A percentile compares a stretch with the other conserved stretches of the same genome.
Evolutionary conservation across 2,888 invertebrate species (phyloP).

Genomic region (Drosophila percnosoma): DNA sequence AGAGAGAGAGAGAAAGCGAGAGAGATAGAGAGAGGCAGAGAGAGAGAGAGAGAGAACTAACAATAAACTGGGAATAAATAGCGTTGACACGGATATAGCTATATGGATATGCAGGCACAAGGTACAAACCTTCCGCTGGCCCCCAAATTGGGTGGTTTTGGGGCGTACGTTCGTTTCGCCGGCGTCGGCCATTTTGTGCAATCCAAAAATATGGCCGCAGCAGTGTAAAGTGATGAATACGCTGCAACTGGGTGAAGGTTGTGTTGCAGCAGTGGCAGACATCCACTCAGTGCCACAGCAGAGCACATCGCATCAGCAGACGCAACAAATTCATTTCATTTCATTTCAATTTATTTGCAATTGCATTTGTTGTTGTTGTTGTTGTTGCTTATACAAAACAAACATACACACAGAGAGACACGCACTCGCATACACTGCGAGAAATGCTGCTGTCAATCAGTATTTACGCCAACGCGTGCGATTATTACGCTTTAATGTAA

Average conservation of each 20-base stretch:
- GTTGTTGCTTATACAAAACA: slow-evolving; percentile 23
- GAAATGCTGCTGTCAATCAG: slow-evolving; percentile 8
- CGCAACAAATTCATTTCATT: slow-evolving; percentile 30
- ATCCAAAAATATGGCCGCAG: slow-evolving; percentile 61
- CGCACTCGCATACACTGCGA: slow-evolving; percentile 3
- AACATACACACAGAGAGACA: neutral
- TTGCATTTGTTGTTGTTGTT: slow-evolving; percentile 6
- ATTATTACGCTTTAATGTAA: neutral
- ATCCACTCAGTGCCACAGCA: slow-evolving; percentile 4
- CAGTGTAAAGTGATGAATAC: slow-evolving; percentile 56
- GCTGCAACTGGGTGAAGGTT: slow-evolving; percentile 75
- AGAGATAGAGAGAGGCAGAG: too few species aligned
- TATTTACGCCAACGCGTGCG: slow-evolving; percentile 2
- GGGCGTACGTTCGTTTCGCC: neutral
- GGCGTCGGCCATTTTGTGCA: neutral
- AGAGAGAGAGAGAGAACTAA: neutral
- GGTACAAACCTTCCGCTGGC: neutral
- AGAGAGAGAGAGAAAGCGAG: accelerated
- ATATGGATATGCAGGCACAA: slow-evolving; percentile 10
- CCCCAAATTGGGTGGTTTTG: neutral
- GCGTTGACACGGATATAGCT: slow-evolving; percentile 41
- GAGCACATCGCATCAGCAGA: slow-evolving; percentile 4
- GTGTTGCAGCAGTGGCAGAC: slow-evolving; percentile 25
- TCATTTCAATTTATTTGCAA: slow-evolving; percentile 25
- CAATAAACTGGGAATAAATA: slow-evolving; percentile 41